A percentile compares a stretch with the other conserved stretches of the same genome.
These are phyloP conservation scores for Argyresthia albistria DNA, from an alignment of 2,888 invertebrate genomes.

Conservation along the genomic window DNA sequence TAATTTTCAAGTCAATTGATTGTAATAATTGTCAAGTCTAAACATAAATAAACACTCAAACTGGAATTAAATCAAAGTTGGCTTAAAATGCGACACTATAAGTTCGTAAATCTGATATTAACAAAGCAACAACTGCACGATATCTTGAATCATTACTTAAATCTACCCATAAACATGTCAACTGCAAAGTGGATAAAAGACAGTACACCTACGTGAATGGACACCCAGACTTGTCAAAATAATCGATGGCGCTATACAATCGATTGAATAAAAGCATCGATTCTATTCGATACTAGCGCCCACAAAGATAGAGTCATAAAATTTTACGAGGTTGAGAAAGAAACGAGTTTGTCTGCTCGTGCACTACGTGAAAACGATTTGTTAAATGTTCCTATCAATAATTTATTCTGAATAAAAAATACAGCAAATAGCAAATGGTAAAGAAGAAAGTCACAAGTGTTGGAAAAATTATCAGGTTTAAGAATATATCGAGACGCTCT, in stretches of 20 bases:
- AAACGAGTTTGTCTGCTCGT: background rate
- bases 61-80: no score
- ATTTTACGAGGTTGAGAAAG: background rate
- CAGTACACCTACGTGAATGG: background rate
- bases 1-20: no score
- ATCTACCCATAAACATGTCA: slow-evolving; percentile 4
- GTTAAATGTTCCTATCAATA: background rate
- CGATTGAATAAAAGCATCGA: background rate
- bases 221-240: background rate
- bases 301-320: background rate
- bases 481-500: no score
- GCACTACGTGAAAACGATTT: background rate
- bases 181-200: background rate
- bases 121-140: no score
- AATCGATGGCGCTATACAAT: background rate
- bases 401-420: background rate
- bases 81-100: background rate
- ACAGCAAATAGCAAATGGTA: background rate
- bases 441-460: background rate
- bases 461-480: background rate
- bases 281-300: background rate
- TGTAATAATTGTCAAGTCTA: no score
- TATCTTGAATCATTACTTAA: slow-evolving; percentile 3
- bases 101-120: background rate
- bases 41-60: no score